These are phyloP conservation scores for Himalopsyche kuldschensis DNA, from an alignment of 2,888 invertebrate genomes.

Conservation along the genomic window DNA sequence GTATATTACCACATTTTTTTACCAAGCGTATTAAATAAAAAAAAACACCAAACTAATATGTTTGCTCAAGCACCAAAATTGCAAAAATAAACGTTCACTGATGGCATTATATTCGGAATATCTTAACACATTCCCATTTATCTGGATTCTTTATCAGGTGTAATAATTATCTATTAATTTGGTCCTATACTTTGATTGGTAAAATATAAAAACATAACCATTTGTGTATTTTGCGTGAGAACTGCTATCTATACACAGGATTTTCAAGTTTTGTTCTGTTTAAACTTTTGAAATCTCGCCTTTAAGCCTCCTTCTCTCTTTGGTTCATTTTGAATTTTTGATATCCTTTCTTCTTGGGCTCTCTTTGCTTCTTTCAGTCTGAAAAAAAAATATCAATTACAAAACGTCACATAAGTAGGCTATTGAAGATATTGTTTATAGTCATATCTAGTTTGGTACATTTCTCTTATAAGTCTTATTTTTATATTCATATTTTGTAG, in stretches of 20 bases:
- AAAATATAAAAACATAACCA: neutral
- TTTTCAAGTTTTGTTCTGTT: neutral
- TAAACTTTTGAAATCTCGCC: slow-evolving; percentile 63
- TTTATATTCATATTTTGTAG: no score
- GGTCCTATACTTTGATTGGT: neutral
- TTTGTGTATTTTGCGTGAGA: neutral
- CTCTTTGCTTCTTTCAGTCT: slow-evolving; percentile 66
- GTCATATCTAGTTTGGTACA: no score
- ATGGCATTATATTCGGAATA: no score
- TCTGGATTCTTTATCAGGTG: no score
- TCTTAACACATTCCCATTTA: no score
- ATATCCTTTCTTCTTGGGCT: slow-evolving; percentile 60
- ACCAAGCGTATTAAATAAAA: no score
- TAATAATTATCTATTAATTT: neutral
- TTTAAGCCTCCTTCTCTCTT: slow-evolving; percentile 69
- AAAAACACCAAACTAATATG: no score
- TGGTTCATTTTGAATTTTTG: slow-evolving; percentile 57
- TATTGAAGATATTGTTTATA: no score
- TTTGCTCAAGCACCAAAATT: no score
- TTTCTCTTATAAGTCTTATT: no score
- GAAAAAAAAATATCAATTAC: slow-evolving; percentile 43
- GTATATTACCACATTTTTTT: no score
- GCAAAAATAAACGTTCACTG: no score
- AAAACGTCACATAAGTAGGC: slow-evolving; percentile 1
- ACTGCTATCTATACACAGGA: neutral